phyloP scores from a whole-genome alignment of 2,113 vertebrate genomes.

The Canis aureus region DNA sequence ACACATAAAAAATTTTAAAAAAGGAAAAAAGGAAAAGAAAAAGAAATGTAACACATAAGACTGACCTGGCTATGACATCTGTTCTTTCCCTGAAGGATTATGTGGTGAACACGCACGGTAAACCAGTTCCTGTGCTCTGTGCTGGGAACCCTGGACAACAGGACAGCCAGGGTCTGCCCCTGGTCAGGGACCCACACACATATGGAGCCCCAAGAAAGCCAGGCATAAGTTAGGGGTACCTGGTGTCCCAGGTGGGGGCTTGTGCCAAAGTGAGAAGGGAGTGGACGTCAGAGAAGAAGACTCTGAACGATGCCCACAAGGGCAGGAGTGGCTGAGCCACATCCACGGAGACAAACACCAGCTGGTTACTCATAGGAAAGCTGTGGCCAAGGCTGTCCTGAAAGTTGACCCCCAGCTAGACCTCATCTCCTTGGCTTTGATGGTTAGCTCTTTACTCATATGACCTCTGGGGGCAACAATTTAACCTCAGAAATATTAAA shows the following conservation, averaged over 20 bases:
- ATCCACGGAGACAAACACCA: background rate
- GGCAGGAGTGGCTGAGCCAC: background rate
- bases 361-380: background rate
- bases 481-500: background rate
- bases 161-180: background rate
- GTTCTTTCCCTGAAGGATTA: background rate
- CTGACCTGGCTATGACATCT: fast-evolving
- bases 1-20: fast-evolving
- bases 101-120: fast-evolving
- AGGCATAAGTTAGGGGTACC: too few relatives aligned
- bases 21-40: too few relatives aligned
- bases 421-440: too few relatives aligned
- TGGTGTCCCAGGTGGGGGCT: fast-evolving
- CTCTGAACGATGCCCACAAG: background rate
- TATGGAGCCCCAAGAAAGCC: background rate
- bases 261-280: background rate
- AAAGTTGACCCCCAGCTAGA: background rate
- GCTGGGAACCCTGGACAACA: background rate
- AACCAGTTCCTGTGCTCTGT: background rate
- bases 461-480: background rate
- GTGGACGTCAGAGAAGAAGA: background rate
- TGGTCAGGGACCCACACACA: too few relatives aligned
- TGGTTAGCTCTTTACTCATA: background rate
- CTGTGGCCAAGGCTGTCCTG: too few relatives aligned
- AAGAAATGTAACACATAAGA: fast-evolving